Evolutionary conservation across 64 coral and sea anemone species (phyloP), one percentile per base, ranked within the genome.

Genomic region (Pocillopora damicornis): DNA sequence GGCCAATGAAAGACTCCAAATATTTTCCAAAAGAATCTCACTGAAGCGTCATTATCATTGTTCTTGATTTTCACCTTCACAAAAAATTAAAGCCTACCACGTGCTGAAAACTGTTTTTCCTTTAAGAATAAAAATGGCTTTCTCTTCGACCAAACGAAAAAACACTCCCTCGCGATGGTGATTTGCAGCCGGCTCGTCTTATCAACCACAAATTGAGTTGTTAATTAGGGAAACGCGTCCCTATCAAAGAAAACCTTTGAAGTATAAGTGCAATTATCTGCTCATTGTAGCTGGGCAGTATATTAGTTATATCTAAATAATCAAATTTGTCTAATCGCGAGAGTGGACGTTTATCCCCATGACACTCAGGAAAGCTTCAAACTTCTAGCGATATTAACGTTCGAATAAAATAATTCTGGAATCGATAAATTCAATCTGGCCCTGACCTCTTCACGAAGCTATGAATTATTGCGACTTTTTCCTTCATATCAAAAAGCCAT

Each of bases 211-310:
- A 72, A 72, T 72, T 69, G 35, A 71, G 63, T 71, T 84, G 36
- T 69, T 23, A 72, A 4, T 6, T 51, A 26, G 57, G 81, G 4
- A 57, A 84, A 67, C 63, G 35, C 42, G 63, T 84, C n/a, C 25
- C 20, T 84, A 38, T 69, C 66, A 84, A 65, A 20, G 61, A 5
- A 57, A 42, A 58, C 20, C 36, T 71, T n/a, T n/a, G 64, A 57
- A 12, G 62, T 6, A 37, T 20, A 15, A 69, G 38, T 15, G 22
- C 37, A 84, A 25, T 72, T 73, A 71, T 26, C 37, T 22, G 63
- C 12, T 71, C 25, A 84, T 25, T 58, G 81, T 84, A 42, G 57
- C 38, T 57, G 12, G 81, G 64, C 81, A 38, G 64, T 72, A 38
- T 71, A 84, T 71, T 15, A 14, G 11, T 71, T 14, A 84, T 84